A percentile compares a stretch with the other conserved stretches of the same genome.
phyloP scores from a whole-genome alignment of 2,888 invertebrate species.

The Chironomus tentans region DNA sequence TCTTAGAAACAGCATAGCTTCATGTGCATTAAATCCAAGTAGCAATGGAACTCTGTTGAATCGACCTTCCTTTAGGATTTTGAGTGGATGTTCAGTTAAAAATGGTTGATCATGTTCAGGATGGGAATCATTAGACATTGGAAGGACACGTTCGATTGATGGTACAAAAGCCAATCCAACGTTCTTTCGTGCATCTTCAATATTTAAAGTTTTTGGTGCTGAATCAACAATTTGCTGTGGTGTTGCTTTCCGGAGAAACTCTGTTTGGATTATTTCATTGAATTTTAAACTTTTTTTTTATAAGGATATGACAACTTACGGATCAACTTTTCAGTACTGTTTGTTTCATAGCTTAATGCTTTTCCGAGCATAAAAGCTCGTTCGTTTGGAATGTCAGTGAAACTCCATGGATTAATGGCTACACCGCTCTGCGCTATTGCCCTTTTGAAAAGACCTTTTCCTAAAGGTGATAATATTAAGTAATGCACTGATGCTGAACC shows the following conservation, averaged over 20 bases:
- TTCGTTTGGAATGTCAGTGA: constrained; percentile 45
- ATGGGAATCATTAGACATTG: constrained; percentile 34
- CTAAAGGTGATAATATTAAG: constrained; percentile 48
- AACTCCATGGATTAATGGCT: constrained; percentile 53
- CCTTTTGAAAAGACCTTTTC: constrained; percentile 52
- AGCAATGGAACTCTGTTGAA: constrained; percentile 53
- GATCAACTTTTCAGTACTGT: constrained; percentile 48
- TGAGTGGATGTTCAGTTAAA: constrained; percentile 46
- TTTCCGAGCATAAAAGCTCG: constrained; percentile 49
- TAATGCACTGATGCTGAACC: constrained; percentile 50
- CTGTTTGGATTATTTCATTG: constrained; percentile 32
- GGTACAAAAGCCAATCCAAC: constrained; percentile 54
- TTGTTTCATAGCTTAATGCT: constrained; percentile 50
- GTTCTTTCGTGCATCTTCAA: constrained; percentile 49
- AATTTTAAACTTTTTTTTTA: background rate
- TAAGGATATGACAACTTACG: constrained; percentile 27
- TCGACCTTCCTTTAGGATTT: constrained; percentile 39
- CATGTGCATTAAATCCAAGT: constrained; percentile 55
- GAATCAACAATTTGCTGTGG: constrained; percentile 51
- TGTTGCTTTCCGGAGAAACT: constrained; percentile 50
- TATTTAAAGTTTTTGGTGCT: constrained; percentile 45
- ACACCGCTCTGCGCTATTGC: constrained; percentile 55
- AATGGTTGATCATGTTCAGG: constrained; percentile 43
- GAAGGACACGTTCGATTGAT: constrained; percentile 43
- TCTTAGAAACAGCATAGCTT: constrained; percentile 54